Base-by-base conservation (phyloP, 2,797 vertebrate species). In the Pampus argenteus region DNA sequence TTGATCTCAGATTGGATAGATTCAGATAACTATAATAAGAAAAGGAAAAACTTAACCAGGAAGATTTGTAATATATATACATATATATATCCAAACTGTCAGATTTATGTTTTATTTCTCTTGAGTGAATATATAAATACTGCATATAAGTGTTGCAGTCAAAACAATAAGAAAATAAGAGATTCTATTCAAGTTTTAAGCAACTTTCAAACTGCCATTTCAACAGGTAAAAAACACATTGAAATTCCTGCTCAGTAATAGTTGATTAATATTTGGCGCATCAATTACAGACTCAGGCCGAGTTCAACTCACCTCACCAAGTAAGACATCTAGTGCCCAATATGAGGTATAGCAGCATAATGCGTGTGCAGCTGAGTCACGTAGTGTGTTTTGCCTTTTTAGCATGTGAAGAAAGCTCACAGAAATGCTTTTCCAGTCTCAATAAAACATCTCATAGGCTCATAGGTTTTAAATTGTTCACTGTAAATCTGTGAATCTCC, bases 271-370 rank as follows among this genome's bases (percentile, higher is more conserved):
- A 17, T 26, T 52, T 63, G 14, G 25, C 6, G 38, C 25, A 63
- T 44, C 4, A 23, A 4, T 10, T 42, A 7, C 28, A 69, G 29
- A 9, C 29, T 0, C 54, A 18, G 6, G 44, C 11, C 0, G 1
- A 18, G 5, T 38, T 76, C 5, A 42, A 20, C 1, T 4, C 17
- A 28, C 28, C 3, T 45, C 8, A 20, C 22, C 55, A 63, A 80
- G 51, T 47, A 49, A 25, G 79, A 80, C 80, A 82, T 80, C 85
- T 82, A 75, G 83, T 86, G 86, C 2, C 2, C 1, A 44, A 2
- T n/a, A 38, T 61, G 29, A 63, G 59, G 9, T 42, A 74, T 31
- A 55, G 42, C 66, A 71, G n/a, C n/a, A 42, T 1, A 55, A 1
- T 17, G 3, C 2, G 17, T 29, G 3, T 14, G 1, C 18, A 38